Percentiles rank a stretch among this genome's conserved stretches.
Evolutionary conservation across 2,888 invertebrate genomes (phyloP).

Genomic region (Meta bourneti): DNA sequence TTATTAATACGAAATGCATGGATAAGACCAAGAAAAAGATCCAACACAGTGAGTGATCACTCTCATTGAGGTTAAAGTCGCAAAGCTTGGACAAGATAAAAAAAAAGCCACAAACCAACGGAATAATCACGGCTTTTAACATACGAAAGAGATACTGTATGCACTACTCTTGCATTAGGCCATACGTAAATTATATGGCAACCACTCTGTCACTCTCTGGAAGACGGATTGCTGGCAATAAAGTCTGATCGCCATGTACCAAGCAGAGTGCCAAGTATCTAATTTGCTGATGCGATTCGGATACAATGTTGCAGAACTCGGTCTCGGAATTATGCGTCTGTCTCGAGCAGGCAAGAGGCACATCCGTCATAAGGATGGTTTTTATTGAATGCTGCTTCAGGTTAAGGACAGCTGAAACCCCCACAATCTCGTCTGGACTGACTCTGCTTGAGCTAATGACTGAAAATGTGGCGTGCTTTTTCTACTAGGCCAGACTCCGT

Average conservation of each 20-base stretch:
- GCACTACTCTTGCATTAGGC: neutral
- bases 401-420: too few relatives aligned
- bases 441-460: too few relatives aligned
- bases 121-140: conserved; percentile 10
- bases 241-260: conserved; percentile 9
- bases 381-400: too few relatives aligned
- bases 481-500: too few relatives aligned
- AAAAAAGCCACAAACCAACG: neutral
- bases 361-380: neutral
- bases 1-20: too few relatives aligned
- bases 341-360: neutral
- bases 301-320: conserved; percentile 57
- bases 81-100: neutral
- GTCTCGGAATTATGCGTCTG: neutral
- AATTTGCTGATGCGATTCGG: conserved; percentile 7
- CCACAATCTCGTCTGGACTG: too few relatives aligned
- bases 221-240: conserved; percentile 53
- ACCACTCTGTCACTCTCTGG: conserved; percentile 17
- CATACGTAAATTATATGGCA: conserved; percentile 39
- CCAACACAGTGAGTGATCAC: neutral
- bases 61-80: neutral
- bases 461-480: too few relatives aligned
- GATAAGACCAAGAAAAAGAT: neutral
- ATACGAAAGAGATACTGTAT: neutral
- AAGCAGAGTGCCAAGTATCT: conserved; percentile 13